Conservation (phyloP, 1,140 invertebrate genomes). For the Asobara japonica region DNA sequence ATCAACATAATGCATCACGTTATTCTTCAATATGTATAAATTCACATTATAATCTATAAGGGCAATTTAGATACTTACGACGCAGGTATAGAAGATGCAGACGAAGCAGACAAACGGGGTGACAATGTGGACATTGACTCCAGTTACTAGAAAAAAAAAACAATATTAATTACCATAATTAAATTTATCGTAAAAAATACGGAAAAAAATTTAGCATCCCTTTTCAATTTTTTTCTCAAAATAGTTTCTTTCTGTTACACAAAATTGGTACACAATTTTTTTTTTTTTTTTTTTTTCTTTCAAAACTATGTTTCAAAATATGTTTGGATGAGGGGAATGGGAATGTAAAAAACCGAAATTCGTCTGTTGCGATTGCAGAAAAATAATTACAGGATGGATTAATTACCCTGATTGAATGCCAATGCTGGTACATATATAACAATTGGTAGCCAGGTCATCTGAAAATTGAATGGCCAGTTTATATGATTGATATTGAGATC, state of each 20-base stretch:
- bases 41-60: too few species aligned
- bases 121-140: conserved; percentile 82
- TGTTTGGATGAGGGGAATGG: too few species aligned
- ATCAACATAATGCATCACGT: too few species aligned
- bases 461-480: conserved; percentile 54
- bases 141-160: conserved; percentile 75
- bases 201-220: too few species aligned
- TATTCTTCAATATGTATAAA: too few species aligned
- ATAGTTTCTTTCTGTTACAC: too few species aligned
- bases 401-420: conserved; percentile 78
- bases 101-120: conserved; percentile 87
- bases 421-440: conserved; percentile 80
- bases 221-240: too few species aligned
- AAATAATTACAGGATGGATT: conserved; percentile 11
- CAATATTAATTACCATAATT: background rate
- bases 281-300: too few species aligned
- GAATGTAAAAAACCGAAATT: too few species aligned
- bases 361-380: conserved; percentile 21
- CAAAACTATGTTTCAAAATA: too few species aligned
- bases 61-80: too few species aligned
- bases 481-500: background rate
- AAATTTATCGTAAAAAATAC: background rate
- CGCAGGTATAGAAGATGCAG: conserved; percentile 92
- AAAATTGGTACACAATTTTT: too few species aligned
- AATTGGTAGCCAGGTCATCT: conserved; percentile 76